Base-by-base conservation (phyloP, 2,113 vertebrate genomes). In the Sebastes fasciatus region DNA sequence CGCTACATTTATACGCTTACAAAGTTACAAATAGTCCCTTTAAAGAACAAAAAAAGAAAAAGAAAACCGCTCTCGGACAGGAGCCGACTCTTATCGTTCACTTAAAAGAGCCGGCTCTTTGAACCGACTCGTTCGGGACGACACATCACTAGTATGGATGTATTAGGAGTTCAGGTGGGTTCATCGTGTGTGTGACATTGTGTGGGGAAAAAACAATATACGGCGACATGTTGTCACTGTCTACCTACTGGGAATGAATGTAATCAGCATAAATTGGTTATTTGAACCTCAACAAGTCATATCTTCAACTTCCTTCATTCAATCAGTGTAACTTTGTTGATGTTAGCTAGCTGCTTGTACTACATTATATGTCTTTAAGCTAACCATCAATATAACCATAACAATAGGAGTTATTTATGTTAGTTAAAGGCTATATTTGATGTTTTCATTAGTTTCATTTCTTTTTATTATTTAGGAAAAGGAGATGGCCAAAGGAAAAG, bases 401-500 rank as follows among this genome's bases (percentile, higher is more conserved):
- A 14, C 46, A 65, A 14, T n/a, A 4, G 12, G 8, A 48, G 34
- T 19, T 45, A 21, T 42, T 48, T 23, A 42, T 3, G 5, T 5
- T 48, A 54, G 2, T 0, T 34, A 26, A 2, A 12, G 2, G 0
- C 46, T 62, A 7, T 16, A 23, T 52, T 13, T 51, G 14, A 9
- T 63, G 0, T 46, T 1, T 77, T 63, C 17, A 63, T 49, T 64
- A 8, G 62, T 11, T 74, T 19, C 10, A 62, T 9, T 13, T 19
- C 0, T 74, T 34, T 19, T 42, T 45, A 3, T 66, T 54, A 7
- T 75, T 60, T 70, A 65, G 66, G 16, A 42, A 46, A 17, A 72
- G 43, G 77, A 85, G 23, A 93, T 94, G 89, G n/a, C 66, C 4
- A 89, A 91, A 85, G 69, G 46, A 54, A 92, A 79, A 73, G 17